Evolutionary conservation across 1,140 invertebrate species (phyloP).

Genomic region (Lasioglossum baleicum): DNA sequence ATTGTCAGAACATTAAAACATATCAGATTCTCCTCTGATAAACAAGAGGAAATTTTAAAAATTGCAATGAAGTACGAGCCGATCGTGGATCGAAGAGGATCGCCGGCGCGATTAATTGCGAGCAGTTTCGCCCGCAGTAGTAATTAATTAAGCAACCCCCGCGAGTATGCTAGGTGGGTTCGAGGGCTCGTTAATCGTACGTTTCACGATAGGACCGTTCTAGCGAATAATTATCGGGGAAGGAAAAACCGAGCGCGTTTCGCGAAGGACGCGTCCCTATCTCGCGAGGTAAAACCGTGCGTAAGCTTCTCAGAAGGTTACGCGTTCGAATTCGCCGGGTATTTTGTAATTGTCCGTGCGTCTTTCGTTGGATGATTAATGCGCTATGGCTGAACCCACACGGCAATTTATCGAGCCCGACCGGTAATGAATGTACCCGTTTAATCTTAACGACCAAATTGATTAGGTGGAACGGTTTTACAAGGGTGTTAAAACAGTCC

Average conservation of each 20-base stretch:
- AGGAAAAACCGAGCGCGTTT: background rate
- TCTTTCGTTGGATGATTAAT: background rate
- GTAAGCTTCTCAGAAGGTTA: background rate
- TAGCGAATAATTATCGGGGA: background rate
- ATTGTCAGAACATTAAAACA: too few species aligned
- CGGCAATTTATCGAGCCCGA: background rate
- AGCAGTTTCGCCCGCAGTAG: too few species aligned
- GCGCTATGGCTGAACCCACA: background rate
- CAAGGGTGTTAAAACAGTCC: slow-evolving; percentile 16
- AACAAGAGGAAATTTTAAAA: too few species aligned
- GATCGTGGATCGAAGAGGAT: too few species aligned
- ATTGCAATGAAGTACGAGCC: too few species aligned
- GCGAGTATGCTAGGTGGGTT: too few species aligned
- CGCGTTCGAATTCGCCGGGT: background rate
- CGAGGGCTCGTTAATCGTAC: background rate
- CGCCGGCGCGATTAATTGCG: too few species aligned
- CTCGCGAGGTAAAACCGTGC: background rate
- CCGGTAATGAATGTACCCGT: background rate
- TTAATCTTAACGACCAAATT: slow-evolving; percentile 33
- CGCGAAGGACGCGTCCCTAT: slow-evolving; percentile 19
- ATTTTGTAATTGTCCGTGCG: background rate
- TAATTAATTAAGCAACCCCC: too few species aligned
- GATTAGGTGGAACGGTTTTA: slow-evolving; percentile 20
- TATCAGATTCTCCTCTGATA: too few species aligned
- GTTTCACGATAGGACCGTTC: background rate